Percentiles rank a stretch among this genome's conserved stretches.
phyloP scores from a whole-genome alignment of 2,888 invertebrate species.

The Ophion ellenae region DNA sequence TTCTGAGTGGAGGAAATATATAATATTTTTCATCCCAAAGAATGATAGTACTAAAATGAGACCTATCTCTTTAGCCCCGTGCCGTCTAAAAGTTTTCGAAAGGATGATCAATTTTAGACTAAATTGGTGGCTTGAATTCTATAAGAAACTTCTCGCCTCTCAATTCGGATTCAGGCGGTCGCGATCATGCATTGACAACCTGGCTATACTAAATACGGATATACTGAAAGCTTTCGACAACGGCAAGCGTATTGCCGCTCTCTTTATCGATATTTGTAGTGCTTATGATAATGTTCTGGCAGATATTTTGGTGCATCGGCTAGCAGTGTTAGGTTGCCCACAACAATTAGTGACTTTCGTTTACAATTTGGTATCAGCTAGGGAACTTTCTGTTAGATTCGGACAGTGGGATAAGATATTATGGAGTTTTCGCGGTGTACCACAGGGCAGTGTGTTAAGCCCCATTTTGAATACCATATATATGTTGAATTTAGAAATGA shows the following conservation, averaged over 20 bases:
- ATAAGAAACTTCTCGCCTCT: constrained; percentile 4
- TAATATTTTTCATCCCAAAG: constrained; percentile 34
- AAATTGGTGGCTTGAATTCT: constrained; percentile 40
- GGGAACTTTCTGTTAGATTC: not conserved
- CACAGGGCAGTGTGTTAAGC: not conserved
- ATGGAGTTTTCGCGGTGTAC: not conserved
- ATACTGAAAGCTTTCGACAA: not conserved
- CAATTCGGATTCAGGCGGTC: constrained; percentile 24
- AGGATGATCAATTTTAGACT: constrained; percentile 45
- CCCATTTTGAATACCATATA: too few relatives aligned
- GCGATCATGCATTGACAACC: not conserved
- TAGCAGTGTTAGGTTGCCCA: not conserved
- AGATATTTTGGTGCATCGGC: constrained; percentile 1
- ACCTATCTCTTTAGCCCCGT: constrained; percentile 52
- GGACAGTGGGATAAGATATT: not conserved
- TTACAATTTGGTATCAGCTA: not conserved
- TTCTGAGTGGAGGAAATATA: constrained; percentile 22
- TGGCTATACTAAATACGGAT: not conserved
- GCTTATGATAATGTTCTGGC: constrained; percentile 7
- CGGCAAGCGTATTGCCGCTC: not conserved
- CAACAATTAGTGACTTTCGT: not conserved
- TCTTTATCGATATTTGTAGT: constrained; percentile 28
- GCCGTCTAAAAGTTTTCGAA: constrained; percentile 34
- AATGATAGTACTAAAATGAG: constrained; percentile 29
- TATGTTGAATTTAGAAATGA: not conserved